These are phyloP conservation scores for Mus pahari DNA, from an alignment of 2,113 vertebrate genomes.

Conservation along the genomic window DNA sequence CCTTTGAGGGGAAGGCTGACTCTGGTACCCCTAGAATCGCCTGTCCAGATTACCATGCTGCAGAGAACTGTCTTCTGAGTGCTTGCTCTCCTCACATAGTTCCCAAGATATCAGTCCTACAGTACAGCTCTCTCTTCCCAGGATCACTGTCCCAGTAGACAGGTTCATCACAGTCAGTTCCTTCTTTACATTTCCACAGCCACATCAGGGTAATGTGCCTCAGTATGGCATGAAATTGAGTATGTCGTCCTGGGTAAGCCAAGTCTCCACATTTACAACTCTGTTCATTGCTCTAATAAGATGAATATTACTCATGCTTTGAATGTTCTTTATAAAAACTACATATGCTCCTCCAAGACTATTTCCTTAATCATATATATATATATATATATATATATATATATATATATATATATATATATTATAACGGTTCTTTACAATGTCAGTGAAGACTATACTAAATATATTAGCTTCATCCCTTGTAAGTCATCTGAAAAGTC, in stretches of 20 bases:
- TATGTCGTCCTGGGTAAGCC: not conserved
- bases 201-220: not conserved
- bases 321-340: slow-evolving; percentile 23
- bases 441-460: not conserved
- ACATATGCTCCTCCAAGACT: not conserved
- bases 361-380: slow-evolving; percentile 54
- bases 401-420: no score
- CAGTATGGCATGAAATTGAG: not conserved
- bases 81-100: not conserved
- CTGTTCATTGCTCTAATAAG: not conserved
- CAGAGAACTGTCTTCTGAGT: not conserved
- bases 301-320: not conserved
- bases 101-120: not conserved
- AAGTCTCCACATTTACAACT: not conserved
- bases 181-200: not conserved
- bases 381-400: no score
- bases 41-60: not conserved
- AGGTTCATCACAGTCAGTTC: not conserved
- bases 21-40: not conserved
- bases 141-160: not conserved
- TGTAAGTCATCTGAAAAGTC: not conserved
- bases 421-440: not conserved
- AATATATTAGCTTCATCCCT: not conserved
- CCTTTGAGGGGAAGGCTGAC: not conserved
- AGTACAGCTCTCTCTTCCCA: not conserved